A percentile compares a stretch with the other conserved stretches of the same genome.
Conservation (phyloP, 2,797 vertebrate genomes). For the Esox lucius region DNA sequence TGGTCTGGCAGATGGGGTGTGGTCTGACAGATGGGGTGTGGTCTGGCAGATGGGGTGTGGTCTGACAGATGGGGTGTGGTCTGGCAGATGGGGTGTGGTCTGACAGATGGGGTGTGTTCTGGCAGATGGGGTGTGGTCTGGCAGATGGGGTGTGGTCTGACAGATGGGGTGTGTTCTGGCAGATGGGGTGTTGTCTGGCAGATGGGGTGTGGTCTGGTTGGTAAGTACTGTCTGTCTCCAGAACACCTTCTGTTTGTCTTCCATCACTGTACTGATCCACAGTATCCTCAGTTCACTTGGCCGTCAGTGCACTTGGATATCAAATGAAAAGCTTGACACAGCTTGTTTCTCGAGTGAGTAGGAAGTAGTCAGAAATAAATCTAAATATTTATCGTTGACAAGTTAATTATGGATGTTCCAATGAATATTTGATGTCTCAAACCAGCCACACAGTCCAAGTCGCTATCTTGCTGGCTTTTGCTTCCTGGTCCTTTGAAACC, state of each 20-base stretch:
- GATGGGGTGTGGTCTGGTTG: too few species aligned
- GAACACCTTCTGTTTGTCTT: slow-evolving; percentile 8
- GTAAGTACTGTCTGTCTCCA: slow-evolving; percentile 19
- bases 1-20: slow-evolving; percentile 37
- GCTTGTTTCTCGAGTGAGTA: slow-evolving; percentile 20
- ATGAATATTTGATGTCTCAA: background rate
- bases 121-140: too few species aligned
- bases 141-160: slow-evolving; percentile 40
- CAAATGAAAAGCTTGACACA: slow-evolving; percentile 15
- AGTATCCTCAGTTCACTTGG: slow-evolving; percentile 18
- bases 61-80: slow-evolving; percentile 43
- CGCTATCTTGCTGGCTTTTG: background rate
- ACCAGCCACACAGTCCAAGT: background rate
- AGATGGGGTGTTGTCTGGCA: slow-evolving; percentile 22
- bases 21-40: slow-evolving; percentile 39
- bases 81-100: slow-evolving; percentile 38
- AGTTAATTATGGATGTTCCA: background rate
- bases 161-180: slow-evolving; percentile 44
- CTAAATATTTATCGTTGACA: background rate
- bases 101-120: slow-evolving; percentile 35
- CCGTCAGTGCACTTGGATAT: slow-evolving; percentile 14
- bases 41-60: too few species aligned
- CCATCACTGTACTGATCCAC: background rate
- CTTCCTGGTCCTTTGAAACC: background rate
- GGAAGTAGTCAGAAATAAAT: slow-evolving; percentile 9